Evolutionary conservation across 2,797 vertebrate genomes (phyloP), one percentile per base, ranked within the genome.

Genomic region (Zalophus californianus): DNA sequence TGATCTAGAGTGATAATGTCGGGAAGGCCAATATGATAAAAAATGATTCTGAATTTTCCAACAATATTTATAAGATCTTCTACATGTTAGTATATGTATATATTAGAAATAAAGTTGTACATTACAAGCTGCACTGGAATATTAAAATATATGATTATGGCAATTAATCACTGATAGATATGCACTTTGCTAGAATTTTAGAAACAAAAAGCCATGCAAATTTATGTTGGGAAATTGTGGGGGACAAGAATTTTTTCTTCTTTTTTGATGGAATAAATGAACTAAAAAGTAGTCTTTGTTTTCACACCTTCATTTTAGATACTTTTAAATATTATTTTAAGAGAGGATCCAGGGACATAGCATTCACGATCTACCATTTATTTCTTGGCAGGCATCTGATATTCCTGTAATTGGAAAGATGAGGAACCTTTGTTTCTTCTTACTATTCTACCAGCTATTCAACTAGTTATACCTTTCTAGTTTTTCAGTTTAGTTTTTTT

Each of bases 1-100:
- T 97, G 75, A 96, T 98, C 32, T 92, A 93, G 89, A 97, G 60
- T 90, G 75, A 97, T 97, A 96, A 95, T 96, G 86, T 98, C 91
- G 94, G 91, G 91, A 93, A 94, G 84, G 52, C 48, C 80, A 96
- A 66, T 18, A 35, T 88, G 75, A 96, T 98, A 92, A 97, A 97
- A 95, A 91, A 92, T 12, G 12, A 21, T 48, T 96, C 77, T 84
- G 68, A 91, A 86, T 97, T 98, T 98, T 97, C 93, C 50, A 97
- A 54, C 56, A 87, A 38, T 95, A 44, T 96, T 92, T 97, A 91
- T 90, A 96, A 89, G 64, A 94, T n/a, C 80, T 13, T 93, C n/a
- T 89, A 41, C 52, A 87, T 93, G 90, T 90, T 94, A 97, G 72
- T 95, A 62, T 73, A 86, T 91, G 75, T 96, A 72, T 90, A 15